Evolutionary conservation across 2,113 vertebrate species (phyloP).

Genomic region (Lepidothrix coronata): DNA sequence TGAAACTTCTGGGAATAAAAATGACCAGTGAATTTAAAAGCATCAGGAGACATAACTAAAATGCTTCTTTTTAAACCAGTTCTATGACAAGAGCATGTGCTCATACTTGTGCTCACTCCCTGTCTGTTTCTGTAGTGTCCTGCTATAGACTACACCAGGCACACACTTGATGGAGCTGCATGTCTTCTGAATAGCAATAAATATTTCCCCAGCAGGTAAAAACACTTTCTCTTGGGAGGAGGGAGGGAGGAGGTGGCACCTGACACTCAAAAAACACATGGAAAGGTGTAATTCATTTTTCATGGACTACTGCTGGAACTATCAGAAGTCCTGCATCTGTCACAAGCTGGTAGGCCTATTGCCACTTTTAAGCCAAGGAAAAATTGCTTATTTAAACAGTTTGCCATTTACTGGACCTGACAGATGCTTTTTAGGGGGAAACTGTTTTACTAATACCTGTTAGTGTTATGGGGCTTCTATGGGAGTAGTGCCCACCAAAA

Average conservation of each 20-base stretch:
- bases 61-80: not conserved
- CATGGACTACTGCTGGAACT: not conserved
- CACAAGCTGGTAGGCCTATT: not conserved
- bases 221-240: not conserved
- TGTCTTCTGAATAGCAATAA: slow-evolving; percentile 99
- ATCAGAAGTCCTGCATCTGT: not conserved
- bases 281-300: not conserved
- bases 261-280: not conserved
- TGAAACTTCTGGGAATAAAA: not conserved
- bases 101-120: not conserved
- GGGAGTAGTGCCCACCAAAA: not conserved
- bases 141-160: slow-evolving; percentile 98
- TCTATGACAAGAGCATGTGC: not conserved
- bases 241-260: not conserved
- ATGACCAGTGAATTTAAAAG: not conserved
- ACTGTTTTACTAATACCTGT: not conserved
- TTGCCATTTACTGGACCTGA: not conserved
- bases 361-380: not conserved
- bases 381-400: not conserved
- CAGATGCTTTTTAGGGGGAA: not conserved
- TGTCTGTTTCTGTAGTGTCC: slow-evolving; percentile 83
- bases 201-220: slow-evolving; percentile 98
- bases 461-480: rapidly evolving
- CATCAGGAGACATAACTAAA: not conserved
- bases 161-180: slow-evolving; percentile 97